Evolutionary conservation across 2,113 vertebrate species (phyloP).

Genomic region (Tor tambroides): DNA sequence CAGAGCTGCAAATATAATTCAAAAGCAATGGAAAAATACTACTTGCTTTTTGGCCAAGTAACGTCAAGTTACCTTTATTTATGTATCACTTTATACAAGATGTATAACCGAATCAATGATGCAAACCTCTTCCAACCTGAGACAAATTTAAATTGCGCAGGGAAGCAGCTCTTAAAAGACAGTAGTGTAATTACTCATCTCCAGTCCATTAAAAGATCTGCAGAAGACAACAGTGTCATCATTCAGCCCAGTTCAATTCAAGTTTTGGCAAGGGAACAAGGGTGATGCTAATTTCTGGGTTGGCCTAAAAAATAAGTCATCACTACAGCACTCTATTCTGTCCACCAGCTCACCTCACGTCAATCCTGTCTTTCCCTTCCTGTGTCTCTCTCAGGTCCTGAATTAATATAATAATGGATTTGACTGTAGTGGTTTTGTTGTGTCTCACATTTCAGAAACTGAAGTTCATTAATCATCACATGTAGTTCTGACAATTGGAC

Average conservation of each 20-base stretch:
- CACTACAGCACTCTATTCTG: not conserved
- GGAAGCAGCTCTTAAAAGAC: not conserved
- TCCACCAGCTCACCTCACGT: not conserved
- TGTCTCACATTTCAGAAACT: slow-evolving; percentile 13
- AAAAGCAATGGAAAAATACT: not conserved
- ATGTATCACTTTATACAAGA: too few relatives aligned
- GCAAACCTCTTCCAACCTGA: not conserved
- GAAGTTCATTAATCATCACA: slow-evolving; percentile 36
- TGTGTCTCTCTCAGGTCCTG: slow-evolving; percentile 2
- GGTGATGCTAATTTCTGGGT: not conserved
- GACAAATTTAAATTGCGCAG: not conserved
- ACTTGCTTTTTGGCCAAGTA: not conserved
- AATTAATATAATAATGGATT: not conserved
- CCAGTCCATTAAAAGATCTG: too few relatives aligned
- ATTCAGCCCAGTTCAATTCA: not conserved
- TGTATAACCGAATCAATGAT: not conserved
- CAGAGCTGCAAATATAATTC: not conserved
- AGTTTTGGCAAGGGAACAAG: not conserved
- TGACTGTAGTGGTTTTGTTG: not conserved
- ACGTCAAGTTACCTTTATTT: too few relatives aligned
- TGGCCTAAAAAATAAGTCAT: not conserved
- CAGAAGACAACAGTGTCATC: not conserved
- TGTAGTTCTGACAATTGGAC: slow-evolving; percentile 25
- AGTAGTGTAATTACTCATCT: not conserved
- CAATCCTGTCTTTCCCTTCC: slow-evolving; percentile 13